Conservation (phyloP, 2,888 invertebrate genomes). For the Heteromurus nitidus region DNA sequence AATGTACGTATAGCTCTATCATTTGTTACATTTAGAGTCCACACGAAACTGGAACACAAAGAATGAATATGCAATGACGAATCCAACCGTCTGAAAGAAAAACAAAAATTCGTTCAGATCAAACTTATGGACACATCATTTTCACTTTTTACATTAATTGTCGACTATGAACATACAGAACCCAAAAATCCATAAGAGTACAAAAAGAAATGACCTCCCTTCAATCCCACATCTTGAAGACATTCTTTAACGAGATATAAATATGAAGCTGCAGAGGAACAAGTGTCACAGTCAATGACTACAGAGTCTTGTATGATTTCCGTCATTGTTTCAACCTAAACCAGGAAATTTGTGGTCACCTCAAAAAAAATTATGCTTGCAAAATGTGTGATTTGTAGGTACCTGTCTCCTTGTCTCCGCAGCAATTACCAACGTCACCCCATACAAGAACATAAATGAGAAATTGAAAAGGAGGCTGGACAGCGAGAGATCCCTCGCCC, state of each 20-base stretch:
- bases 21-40: too few species aligned
- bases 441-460: neutral
- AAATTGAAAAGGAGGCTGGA: neutral
- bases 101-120: too few species aligned
- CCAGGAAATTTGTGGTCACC: neutral
- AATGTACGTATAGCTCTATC: too few species aligned
- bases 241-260: neutral
- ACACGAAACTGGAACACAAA: neutral
- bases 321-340: neutral
- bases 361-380: neutral
- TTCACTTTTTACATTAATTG: neutral
- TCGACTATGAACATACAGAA: constrained; percentile 5
- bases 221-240: constrained; percentile 2
- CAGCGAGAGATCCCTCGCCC: neutral
- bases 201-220: constrained; percentile 34
- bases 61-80: neutral
- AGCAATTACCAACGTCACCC: neutral
- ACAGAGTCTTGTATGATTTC: neutral
- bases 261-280: neutral
- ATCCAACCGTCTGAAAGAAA: constrained; percentile 10
- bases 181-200: constrained; percentile 15
- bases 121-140: neutral
- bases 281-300: neutral
- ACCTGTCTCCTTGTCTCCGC: neutral
- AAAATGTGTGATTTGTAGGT: neutral